phyloP scores from a whole-genome alignment of 35 echinoderm and acorn worm species.

The Acanthaster planci region DNA sequence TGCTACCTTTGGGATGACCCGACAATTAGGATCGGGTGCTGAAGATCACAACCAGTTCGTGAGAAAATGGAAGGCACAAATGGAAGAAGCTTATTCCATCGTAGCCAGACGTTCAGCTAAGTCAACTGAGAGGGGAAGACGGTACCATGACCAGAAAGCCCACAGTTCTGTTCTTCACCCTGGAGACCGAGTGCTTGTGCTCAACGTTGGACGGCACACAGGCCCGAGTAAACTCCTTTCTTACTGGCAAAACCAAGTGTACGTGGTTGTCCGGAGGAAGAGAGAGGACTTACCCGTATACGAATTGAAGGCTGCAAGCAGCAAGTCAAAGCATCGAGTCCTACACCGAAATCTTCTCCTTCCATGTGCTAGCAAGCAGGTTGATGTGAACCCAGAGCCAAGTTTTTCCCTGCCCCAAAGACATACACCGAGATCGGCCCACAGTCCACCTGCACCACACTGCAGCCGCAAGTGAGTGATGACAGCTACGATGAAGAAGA shows the following conservation, averaged over 20 bases:
- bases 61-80: slow-evolving; percentile 50
- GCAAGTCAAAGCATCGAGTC: not conserved
- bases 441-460: too few relatives aligned
- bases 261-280: slow-evolving; percentile 30
- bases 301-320: slow-evolving; percentile 44
- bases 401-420: too few relatives aligned
- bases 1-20: slow-evolving; percentile 27
- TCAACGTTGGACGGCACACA: slow-evolving; percentile 4
- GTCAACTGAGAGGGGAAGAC: slow-evolving; percentile 7
- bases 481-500: too few relatives aligned
- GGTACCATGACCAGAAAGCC: slow-evolving; percentile 31
- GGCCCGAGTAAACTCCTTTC: slow-evolving; percentile 47
- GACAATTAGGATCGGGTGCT: not conserved
- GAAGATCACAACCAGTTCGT: too few relatives aligned
- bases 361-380: slow-evolving; percentile 45
- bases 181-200: too few relatives aligned
- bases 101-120: slow-evolving; percentile 40
- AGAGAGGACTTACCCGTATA: slow-evolving; percentile 41
- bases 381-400: too few relatives aligned
- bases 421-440: too few relatives aligned
- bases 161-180: not conserved
- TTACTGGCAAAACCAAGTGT: slow-evolving; percentile 33
- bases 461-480: too few relatives aligned
- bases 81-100: slow-evolving; percentile 58
- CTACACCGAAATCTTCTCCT: slow-evolving; percentile 69